These are phyloP conservation scores for Nasua narica DNA, from an alignment of 2,797 vertebrate species.

Conservation along the genomic window DNA sequence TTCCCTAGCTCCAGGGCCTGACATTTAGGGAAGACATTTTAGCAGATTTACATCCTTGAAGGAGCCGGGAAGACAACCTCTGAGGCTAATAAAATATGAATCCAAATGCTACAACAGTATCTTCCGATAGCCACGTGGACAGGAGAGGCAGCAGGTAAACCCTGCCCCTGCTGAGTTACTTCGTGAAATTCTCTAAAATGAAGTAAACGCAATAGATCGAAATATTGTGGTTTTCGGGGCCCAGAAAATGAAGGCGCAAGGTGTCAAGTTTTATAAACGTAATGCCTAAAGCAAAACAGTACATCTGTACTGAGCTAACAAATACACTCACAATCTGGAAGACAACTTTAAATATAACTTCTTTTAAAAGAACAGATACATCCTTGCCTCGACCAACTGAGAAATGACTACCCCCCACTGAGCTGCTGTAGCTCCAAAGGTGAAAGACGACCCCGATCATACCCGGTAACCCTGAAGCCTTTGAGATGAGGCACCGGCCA, in stretches of 20 bases:
- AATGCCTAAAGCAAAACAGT: constrained; percentile 60
- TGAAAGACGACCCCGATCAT: background rate
- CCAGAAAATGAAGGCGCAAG: constrained; percentile 38
- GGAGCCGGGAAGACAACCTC: background rate
- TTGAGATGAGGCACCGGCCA: background rate
- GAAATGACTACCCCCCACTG: background rate
- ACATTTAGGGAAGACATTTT: background rate
- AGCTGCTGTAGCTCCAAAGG: background rate
- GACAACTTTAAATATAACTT: constrained; percentile 55
- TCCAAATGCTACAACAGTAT: background rate
- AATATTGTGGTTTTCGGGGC: constrained; percentile 27
- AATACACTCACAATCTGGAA: constrained; percentile 62
- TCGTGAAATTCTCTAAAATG: constrained; percentile 35
- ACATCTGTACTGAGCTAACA: constrained; percentile 63
- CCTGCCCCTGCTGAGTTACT: constrained; percentile 43
- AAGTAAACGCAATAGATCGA: constrained; percentile 40
- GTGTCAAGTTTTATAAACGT: constrained; percentile 50
- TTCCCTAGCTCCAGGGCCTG: background rate
- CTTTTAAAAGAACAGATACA: constrained; percentile 45
- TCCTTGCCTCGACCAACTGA: constrained; percentile 37
- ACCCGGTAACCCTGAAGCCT: background rate
- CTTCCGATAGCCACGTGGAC: constrained; percentile 34
- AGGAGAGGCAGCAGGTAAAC: constrained; percentile 35
- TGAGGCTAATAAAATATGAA: background rate
- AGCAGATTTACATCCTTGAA: background rate